These are phyloP conservation scores for Narcine bancroftii DNA, from an alignment of 2,113 vertebrate genomes.

Conservation along the genomic window DNA sequence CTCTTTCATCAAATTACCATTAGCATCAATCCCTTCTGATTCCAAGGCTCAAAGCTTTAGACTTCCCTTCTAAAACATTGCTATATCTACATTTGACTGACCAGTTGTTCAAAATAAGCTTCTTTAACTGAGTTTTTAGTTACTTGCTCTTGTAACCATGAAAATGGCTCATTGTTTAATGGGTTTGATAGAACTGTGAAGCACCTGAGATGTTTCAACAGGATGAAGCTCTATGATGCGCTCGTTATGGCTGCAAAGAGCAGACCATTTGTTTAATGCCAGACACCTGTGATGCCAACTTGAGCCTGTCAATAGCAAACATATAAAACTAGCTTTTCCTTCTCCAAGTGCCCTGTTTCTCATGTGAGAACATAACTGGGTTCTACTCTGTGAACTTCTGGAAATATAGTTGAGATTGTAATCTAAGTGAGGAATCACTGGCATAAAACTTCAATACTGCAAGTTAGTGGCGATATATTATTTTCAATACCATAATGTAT, in stretches of 20 bases:
- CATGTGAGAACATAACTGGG: not conserved
- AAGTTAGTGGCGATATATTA: not conserved
- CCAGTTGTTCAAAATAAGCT: not conserved
- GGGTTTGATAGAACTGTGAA: not conserved
- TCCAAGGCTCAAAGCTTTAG: no score
- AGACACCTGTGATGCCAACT: no score
- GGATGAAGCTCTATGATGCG: not conserved
- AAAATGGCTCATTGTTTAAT: not conserved
- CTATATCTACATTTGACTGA: not conserved
- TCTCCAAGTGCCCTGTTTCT: not conserved
- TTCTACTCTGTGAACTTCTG: not conserved
- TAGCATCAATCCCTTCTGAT: no score
- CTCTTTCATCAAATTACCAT: no score
- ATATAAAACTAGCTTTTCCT: not conserved
- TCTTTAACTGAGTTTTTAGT: not conserved
- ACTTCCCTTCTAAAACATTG: no score
- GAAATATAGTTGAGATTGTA: not conserved
- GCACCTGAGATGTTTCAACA: not conserved
- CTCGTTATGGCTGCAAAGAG: not conserved
- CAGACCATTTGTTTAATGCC: not conserved
- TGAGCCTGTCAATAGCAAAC: not conserved
- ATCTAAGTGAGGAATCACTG: not conserved
- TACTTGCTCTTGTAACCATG: not conserved
- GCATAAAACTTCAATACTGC: not conserved
- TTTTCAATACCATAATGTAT: not conserved